Evolutionary conservation across 2,113 vertebrate species (phyloP).

Genomic region (Aleadryas rufinucha): DNA sequence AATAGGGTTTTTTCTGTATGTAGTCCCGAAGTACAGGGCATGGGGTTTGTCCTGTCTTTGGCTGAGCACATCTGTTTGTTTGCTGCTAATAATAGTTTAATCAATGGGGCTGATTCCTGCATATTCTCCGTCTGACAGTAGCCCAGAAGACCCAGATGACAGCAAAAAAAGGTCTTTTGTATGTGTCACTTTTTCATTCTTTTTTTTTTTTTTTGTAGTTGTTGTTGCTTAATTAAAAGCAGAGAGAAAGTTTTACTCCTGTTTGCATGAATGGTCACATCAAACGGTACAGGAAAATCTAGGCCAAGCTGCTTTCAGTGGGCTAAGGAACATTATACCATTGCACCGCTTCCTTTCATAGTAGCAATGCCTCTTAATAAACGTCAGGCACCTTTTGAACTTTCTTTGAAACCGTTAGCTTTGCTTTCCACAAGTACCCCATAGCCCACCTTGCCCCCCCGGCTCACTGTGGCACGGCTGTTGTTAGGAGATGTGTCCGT

Average conservation of each 20-base stretch:
- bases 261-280: conserved; percentile 61
- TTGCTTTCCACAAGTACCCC: neutral
- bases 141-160: neutral
- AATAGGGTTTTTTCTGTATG: neutral
- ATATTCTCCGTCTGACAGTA: neutral
- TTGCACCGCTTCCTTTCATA: neutral
- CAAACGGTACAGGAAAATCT: conserved; percentile 48
- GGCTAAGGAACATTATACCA: conserved; percentile 24
- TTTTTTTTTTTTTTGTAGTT: neutral
- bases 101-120: conserved; percentile 14
- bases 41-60: neutral
- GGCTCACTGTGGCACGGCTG: neutral
- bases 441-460: neutral
- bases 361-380: neutral
- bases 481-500: neutral
- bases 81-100: conserved; percentile 47
- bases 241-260: conserved; percentile 44
- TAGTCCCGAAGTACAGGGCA: neutral
- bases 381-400: neutral
- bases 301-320: conserved; percentile 57
- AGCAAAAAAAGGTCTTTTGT: neutral
- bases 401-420: neutral
- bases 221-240: conserved; percentile 25
- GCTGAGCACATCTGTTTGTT: neutral
- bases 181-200: neutral